A percentile compares a stretch with the other conserved stretches of the same genome.
Evolutionary conservation across 2,888 invertebrate genomes (phyloP).

Genomic region (Drosophila percnosoma): DNA sequence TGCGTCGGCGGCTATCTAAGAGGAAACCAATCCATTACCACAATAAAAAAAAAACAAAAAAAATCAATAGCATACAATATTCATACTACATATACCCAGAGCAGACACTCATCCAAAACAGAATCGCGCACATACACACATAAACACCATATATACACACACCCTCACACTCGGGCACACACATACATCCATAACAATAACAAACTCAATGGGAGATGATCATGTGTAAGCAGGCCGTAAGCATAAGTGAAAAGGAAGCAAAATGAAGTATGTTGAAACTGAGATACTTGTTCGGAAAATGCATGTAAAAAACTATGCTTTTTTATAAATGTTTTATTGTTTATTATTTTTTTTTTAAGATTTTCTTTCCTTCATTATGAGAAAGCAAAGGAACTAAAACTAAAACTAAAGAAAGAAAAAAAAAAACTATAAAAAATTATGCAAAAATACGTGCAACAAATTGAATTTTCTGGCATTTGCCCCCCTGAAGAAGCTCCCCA

Average conservation of each 20-base stretch:
- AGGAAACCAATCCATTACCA: conserved; percentile 46
- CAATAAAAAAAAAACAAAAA: conserved; percentile 19
- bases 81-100: conserved; percentile 21
- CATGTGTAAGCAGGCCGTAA: conserved; percentile 43
- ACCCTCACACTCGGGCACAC: neutral
- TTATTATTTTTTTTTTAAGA: conserved; percentile 59
- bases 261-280: conserved; percentile 43
- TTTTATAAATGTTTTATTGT: conserved; percentile 72
- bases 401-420: conserved; percentile 5
- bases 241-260: conserved; percentile 53
- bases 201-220: conserved; percentile 31
- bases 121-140: conserved; percentile 11
- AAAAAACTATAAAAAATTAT: conserved; percentile 36
- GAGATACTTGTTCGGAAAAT: conserved; percentile 60
- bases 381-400: conserved; percentile 32
- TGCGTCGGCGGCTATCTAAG: conserved; percentile 41
- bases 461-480: conserved; percentile 43
- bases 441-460: conserved; percentile 45
- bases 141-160: conserved; percentile 4
- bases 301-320: conserved; percentile 72
- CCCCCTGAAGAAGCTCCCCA: neutral
- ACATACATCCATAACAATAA: conserved; percentile 25
- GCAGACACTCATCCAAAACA: conserved; percentile 16
- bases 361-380: conserved; percentile 47
- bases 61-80: conserved; percentile 50